A percentile compares a stretch with the other conserved stretches of the same genome.
Conservation (phyloP, 1,140 invertebrate species). For the Neodiprion fabricii region DNA sequence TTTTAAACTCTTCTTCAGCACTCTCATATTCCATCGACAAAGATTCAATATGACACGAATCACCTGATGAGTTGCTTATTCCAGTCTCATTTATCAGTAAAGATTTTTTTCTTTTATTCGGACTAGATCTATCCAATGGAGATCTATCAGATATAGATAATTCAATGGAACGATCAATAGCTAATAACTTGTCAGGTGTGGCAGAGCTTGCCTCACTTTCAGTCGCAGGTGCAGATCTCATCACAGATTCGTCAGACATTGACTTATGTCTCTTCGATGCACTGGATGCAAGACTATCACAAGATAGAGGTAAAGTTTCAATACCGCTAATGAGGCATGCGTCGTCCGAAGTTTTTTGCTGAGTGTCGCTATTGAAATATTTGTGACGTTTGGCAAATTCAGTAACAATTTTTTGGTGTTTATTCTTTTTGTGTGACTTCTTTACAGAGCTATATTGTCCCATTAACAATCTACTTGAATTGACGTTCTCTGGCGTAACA, state of each 20-base stretch:
- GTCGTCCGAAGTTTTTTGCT: background rate
- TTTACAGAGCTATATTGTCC: conserved; percentile 51
- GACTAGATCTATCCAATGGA: conserved; percentile 8
- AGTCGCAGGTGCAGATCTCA: background rate
- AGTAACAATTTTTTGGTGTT: conserved; percentile 42
- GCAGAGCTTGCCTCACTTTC: conserved; percentile 24
- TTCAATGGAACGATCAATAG: background rate
- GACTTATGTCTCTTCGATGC: conserved; percentile 16
- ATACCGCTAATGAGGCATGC: background rate
- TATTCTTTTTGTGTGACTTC: conserved; percentile 54
- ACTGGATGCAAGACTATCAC: conserved; percentile 1
- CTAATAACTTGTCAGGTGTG: conserved; percentile 13
- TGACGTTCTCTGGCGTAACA: conserved; percentile 48
- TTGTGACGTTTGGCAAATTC: conserved; percentile 38
- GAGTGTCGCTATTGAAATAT: conserved; percentile 24
- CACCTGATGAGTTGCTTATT: background rate
- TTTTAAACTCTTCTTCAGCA: conserved; percentile 44
- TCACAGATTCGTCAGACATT: conserved; percentile 5
- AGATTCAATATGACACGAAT: conserved; percentile 5
- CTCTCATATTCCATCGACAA: conserved; percentile 18
- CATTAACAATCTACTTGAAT: conserved; percentile 50
- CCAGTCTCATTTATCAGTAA: background rate
- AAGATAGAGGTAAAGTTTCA: background rate
- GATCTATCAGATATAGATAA: conserved; percentile 20
- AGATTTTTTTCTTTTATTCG: conserved; percentile 43